These are phyloP conservation scores for Caenorhabditis uteleia DNA, from an alignment of 2,888 invertebrate species.

Conservation along the genomic window DNA sequence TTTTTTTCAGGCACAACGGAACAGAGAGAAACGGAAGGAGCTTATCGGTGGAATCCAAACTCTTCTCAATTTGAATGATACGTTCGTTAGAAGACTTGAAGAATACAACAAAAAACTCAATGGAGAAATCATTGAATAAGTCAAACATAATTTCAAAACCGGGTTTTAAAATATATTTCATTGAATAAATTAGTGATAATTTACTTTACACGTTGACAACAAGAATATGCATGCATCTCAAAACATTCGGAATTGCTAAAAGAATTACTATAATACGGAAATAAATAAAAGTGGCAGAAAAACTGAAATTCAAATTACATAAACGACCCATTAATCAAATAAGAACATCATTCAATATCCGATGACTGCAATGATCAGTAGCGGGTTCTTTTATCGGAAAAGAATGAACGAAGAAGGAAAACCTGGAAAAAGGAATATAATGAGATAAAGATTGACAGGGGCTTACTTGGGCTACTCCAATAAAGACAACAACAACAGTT, in stretches of 20 bases:
- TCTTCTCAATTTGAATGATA: slow-evolving; percentile 64
- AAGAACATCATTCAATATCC: neutral
- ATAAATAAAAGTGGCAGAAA: slow-evolving; percentile 1
- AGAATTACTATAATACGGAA: no score
- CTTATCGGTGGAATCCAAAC: slow-evolving; percentile 59
- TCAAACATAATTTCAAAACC: neutral
- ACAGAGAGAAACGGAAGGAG: slow-evolving; percentile 63
- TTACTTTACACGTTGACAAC: neutral
- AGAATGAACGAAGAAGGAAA: slow-evolving; percentile 64
- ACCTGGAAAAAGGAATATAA: no score
- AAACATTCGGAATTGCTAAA: neutral
- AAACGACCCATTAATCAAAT: slow-evolving; percentile 3
- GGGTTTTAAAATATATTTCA: neutral
- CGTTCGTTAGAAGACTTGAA: slow-evolving; percentile 40
- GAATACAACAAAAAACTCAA: slow-evolving; percentile 38
- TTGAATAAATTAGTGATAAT: neutral
- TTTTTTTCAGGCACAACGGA: slow-evolving; percentile 49
- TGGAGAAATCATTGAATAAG: slow-evolving; percentile 41
- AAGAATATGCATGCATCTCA: neutral
- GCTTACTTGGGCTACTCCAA: slow-evolving; percentile 88
- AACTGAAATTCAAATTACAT: slow-evolving; percentile 5
- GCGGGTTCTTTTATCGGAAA: slow-evolving; percentile 64
- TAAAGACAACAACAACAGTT: slow-evolving; percentile 82
- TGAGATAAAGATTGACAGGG: no score
- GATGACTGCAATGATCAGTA: slow-evolving; percentile 26